phyloP scores from a whole-genome alignment of 2,113 vertebrate species.

The Xenopus tropicalis region UCB_Xtro_10.0 CM004445.2:137024501-137025000 shows the following conservation, averaged over 20 bases:
- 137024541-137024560: no score
- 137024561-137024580: not conserved
- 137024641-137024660: slow-evolving; percentile 62
- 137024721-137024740: slow-evolving; percentile 70
- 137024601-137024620: slow-evolving; percentile 84
- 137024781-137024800: slow-evolving; percentile 83
- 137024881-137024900: no score
- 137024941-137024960: no score
- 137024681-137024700: not conserved
- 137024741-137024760: slow-evolving; percentile 77
- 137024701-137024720: not conserved
- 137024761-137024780: slow-evolving; percentile 90
- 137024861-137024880: no score
- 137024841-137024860: slow-evolving; percentile 60
- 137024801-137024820: slow-evolving; percentile 81
- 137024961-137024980: no score
- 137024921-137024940: no score
- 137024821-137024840: slow-evolving; percentile 86
- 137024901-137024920: no score
- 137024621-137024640: slow-evolving; percentile 83
- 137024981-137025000: no score
- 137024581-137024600: slow-evolving; percentile 86
- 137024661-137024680: not conserved
- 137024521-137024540: no score
- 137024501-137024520: no score